Evolutionary conservation across 37 sponge, comb jelly and placozoan species (phyloP).

Genomic region (Mnemiopsis leidyi): DNA sequence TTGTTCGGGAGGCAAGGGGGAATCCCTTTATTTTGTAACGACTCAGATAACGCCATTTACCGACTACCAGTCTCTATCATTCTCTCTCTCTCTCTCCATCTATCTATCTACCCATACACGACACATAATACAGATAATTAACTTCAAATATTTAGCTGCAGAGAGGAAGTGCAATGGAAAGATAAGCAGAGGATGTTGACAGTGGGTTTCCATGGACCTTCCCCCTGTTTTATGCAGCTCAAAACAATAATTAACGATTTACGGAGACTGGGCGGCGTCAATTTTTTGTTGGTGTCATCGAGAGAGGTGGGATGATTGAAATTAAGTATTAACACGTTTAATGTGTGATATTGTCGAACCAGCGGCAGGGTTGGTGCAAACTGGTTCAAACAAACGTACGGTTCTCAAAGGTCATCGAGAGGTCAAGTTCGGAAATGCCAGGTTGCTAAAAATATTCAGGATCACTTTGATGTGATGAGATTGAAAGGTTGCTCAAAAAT

Average conservation of each 20-base stretch:
- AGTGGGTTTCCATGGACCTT: background rate
- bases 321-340: background rate
- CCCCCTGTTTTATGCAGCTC: background rate
- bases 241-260: constrained; percentile 39
- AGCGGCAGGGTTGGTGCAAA: background rate
- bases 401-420: too few species aligned
- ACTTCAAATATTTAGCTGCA: background rate
- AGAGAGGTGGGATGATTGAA: background rate
- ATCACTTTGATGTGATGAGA: too few species aligned
- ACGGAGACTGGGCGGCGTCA: constrained; percentile 39
- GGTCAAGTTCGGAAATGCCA: too few species aligned
- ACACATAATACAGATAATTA: background rate
- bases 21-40: background rate
- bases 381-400: background rate
- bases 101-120: background rate
- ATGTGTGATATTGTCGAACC: background rate
- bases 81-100: too few species aligned
- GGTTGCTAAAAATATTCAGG: too few species aligned
- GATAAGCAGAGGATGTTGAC: background rate
- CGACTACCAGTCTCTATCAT: too few species aligned
- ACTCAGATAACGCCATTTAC: background rate
- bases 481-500: too few species aligned
- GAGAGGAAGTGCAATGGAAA: background rate
- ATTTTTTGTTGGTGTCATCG: constrained; percentile 40
- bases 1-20: background rate